These are phyloP conservation scores for Bubalus kerabau DNA, from an alignment of 2,113 vertebrate species.

Conservation along the genomic window DNA sequence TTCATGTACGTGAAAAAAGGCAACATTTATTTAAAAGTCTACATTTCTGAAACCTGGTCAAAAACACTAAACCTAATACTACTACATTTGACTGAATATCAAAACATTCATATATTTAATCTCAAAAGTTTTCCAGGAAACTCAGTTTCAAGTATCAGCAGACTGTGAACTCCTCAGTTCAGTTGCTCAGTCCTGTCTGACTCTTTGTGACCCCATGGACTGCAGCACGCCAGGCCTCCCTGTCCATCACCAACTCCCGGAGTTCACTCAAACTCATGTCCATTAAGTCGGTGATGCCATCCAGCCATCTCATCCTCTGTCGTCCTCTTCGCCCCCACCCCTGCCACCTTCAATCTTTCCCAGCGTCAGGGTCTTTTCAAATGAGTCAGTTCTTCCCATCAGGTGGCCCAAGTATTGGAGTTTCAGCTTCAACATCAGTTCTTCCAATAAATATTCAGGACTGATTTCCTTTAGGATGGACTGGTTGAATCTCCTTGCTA, in stretches of 20 bases:
- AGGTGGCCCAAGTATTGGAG: not conserved
- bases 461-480: not conserved
- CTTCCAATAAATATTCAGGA: not conserved
- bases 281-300: not conserved
- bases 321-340: accelerated
- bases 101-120: slow-evolving; percentile 5
- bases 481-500: not conserved
- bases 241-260: not conserved
- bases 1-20: not conserved
- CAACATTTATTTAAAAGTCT: not conserved
- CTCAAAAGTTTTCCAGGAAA: not conserved
- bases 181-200: not conserved
- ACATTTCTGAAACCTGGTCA: not conserved
- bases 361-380: not conserved
- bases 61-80: slow-evolving; percentile 13
- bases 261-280: not conserved
- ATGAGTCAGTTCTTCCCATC: not conserved
- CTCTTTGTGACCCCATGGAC: not conserved
- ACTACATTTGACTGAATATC: not conserved
- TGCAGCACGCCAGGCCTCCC: not conserved
- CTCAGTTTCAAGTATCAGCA: not conserved
- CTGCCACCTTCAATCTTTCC: not conserved
- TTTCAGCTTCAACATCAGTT: not conserved
- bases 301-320: not conserved
- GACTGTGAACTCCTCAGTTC: not conserved